phyloP scores from a whole-genome alignment of 37 sponge, comb jelly and placozoan species.

The Chondrosia reniformis region DNA sequence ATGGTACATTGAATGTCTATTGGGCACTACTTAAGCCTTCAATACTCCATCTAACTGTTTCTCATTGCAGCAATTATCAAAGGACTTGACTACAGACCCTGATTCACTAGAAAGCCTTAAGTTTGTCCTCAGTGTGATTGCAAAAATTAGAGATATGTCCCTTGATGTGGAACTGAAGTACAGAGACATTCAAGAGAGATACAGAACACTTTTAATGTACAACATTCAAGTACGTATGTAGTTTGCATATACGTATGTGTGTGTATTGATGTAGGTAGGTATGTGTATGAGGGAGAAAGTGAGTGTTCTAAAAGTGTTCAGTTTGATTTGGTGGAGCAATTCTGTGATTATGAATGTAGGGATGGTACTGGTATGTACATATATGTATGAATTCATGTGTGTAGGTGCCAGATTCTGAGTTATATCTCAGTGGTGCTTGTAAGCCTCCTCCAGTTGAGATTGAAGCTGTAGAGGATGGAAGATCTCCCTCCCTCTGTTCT shows the following conservation, averaged over 20 bases:
- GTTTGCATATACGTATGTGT: neutral
- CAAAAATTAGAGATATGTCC: slow-evolving; percentile 83
- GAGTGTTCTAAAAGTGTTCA: too few species aligned
- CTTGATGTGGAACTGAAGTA: slow-evolving; percentile 87
- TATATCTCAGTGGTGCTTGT: too few species aligned
- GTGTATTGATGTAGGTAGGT: too few species aligned
- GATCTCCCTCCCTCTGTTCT: too few species aligned
- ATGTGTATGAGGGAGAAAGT: too few species aligned
- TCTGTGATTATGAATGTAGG: too few species aligned
- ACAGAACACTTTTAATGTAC: slow-evolving; percentile 93
- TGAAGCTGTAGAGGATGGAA: too few species aligned
- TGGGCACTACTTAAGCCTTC: too few species aligned
- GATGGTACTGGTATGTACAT: neutral
- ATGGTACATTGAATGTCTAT: slow-evolving; percentile 8
- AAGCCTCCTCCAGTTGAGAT: too few species aligned
- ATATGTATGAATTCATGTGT: neutral
- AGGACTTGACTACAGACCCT: slow-evolving; percentile 69
- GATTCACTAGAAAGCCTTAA: slow-evolving; percentile 90
- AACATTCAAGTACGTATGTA: slow-evolving; percentile 39
- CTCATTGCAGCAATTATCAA: slow-evolving; percentile 46
- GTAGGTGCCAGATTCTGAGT: too few species aligned
- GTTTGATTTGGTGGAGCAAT: too few species aligned
- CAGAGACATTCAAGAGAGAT: slow-evolving; percentile 85
- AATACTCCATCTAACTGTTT: neutral
- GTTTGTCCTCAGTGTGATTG: slow-evolving; percentile 93